Evolutionary conservation across 2,888 invertebrate genomes (phyloP), one percentile per base, ranked within the genome.

Genomic region (Spisula solida): DNA sequence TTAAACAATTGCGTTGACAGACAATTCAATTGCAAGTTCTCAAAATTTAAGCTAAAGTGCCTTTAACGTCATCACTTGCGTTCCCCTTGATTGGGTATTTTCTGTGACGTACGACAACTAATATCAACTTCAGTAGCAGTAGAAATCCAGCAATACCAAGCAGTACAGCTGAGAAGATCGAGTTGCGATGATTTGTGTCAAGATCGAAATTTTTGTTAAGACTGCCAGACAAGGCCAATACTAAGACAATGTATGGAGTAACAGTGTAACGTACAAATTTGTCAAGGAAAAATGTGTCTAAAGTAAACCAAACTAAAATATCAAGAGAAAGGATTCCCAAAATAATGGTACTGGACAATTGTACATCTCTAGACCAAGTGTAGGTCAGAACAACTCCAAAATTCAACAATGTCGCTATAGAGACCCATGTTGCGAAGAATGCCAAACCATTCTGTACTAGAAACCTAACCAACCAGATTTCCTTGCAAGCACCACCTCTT

Each of bases 391-490:
- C 95, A 66, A 95, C 93, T 8, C 93, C 93, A 60, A 95, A 90
- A 90, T 95, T 96, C 16, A 95, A 92, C 55, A 95, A 90, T 12
- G 95, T 93, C 18, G 95, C 96, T 14, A 96, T 92, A 12, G 95
- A 94, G 10, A 93, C 93, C 95, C 95, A 95, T 0, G 94, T 93
- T 0, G 95, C 95, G 89, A 94, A 96, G 88, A 95, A 94, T 10
- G 94, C 94, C 60, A 96, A 66, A 0, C 95, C 95, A 89, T 96
- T 96, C 78, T 95, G 95, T 8, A 95, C 91, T 20, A 96, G 87
- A 18, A 95, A 85, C 70, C 95, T 86, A 4, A 94, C 91, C 12
- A 95, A 66, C 95, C 95, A 95, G 47, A 95, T 91, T 41, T 95
- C 95, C 29, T 92, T 92, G 12, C 66, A 78, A 48, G 92, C 85